Base-by-base conservation (phyloP, 2,888 invertebrate genomes). In the Xanthia icteritia region DNA sequence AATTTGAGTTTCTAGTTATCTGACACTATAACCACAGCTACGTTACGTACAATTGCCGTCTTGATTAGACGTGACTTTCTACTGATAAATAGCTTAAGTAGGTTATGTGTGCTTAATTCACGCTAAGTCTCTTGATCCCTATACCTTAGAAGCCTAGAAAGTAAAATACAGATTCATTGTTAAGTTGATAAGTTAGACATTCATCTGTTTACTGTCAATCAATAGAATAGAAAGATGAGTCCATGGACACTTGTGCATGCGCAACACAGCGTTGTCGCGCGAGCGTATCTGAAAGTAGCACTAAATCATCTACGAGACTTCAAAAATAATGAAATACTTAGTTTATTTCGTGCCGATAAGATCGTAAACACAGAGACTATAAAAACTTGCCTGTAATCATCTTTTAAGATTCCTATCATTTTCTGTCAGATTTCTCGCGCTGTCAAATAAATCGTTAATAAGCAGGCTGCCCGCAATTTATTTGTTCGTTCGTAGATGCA, bases 1-100 rank as follows among this genome's bases (percentile, higher is more conserved):
- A 63, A 74, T 76, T 81, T 74, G 71, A 76, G 70, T 88, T 85
- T 87, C 81, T 85, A 82, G 81, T 79, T 83, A 88, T 89, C 80
- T 73, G 83, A 86, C 60, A 73, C 80, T 71, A 39, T 71, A 70
- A 82, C 79, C 81, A 79, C 83, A 83, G 48, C 63, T 63, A 66
- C 67, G 48, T 60, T 65, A 66, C 67, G 20, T 64, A 71, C 70
- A 83, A 83, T 88, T 86, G 85, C 82, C 42, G 45, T 60, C 69
- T 61, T 79, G 76, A 81, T 79, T 86, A 77, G 56, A 74, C 42
- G 23, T 64, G 63, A 81, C 85, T 86, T 79, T 86, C 85, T 81
- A 74, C 66, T 63, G 45, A 69, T 58, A 67, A 72, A 83, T 42
- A 42, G 42, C 61, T 36, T 58, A 36, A 63, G 77, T 74, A 48